Percentiles rank a stretch among this genome's conserved stretches.
Conservation (phyloP, 2,888 invertebrate genomes). For the Hypena proboscidalis region DNA sequence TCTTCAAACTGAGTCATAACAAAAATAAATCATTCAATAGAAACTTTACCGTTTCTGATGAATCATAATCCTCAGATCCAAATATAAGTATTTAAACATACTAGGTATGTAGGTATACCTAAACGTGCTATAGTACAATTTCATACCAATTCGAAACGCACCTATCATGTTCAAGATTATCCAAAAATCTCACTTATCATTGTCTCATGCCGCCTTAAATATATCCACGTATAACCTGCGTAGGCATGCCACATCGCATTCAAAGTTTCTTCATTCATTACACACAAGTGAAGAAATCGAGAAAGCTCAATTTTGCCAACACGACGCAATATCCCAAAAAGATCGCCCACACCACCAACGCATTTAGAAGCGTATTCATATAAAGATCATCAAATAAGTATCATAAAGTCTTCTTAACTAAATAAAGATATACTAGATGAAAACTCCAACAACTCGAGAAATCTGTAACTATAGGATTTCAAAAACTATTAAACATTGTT, state of each 20-base stretch:
- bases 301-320: conserved; percentile 18
- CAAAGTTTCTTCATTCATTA: no score
- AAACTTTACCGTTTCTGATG: conserved; percentile 30
- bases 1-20: conserved; percentile 37
- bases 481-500: no score
- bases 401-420: no score
- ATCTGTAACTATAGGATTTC: no score
- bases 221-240: no score
- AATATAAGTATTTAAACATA: conserved; percentile 29
- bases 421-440: no score
- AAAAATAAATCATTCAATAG: conserved; percentile 38
- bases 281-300: conserved; percentile 19
- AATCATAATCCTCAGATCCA: conserved; percentile 28
- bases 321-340: not conserved
- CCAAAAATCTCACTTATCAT: no score
- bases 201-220: no score
- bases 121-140: not conserved
- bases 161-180: not conserved
- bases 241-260: no score
- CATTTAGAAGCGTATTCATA: conserved; percentile 1
- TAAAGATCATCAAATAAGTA: no score
- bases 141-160: conserved; percentile 10
- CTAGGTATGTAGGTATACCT: no score
- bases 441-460: no score
- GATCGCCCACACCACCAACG: conserved; percentile 10